These are phyloP conservation scores for Zelostemma sp. DNA, from an alignment of 1,140 invertebrate species.

Conservation along the genomic window DNA sequence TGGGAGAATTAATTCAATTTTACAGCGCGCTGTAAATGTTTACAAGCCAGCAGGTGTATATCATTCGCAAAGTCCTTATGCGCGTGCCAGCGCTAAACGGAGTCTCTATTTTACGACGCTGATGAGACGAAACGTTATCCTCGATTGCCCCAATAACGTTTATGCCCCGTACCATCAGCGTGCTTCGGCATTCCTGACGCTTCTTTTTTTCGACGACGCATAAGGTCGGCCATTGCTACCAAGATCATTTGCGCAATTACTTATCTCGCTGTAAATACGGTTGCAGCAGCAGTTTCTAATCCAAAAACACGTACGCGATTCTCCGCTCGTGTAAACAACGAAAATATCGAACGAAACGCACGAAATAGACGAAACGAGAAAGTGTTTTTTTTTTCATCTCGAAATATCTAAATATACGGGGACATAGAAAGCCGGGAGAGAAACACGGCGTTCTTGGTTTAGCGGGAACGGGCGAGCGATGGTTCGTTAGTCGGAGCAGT, in stretches of 20 bases:
- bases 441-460: conserved; percentile 52
- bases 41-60: conserved; percentile 62
- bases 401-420: conserved; percentile 16
- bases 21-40: conserved; percentile 65
- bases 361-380: background rate
- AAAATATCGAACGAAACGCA: background rate
- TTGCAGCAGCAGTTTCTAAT: conserved; percentile 45
- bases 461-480: conserved; percentile 59
- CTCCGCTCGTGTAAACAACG: conserved; percentile 38
- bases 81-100: conserved; percentile 45
- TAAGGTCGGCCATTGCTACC: conserved; percentile 47
- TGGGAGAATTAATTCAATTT: conserved; percentile 69
- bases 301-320: conserved; percentile 44
- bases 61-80: conserved; percentile 40
- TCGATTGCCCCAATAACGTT: conserved; percentile 46
- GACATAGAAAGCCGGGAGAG: conserved; percentile 21
- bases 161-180: conserved; percentile 31
- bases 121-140: conserved; percentile 35
- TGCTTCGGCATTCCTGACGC: conserved; percentile 27
- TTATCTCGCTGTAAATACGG: conserved; percentile 46
- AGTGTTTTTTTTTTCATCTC: conserved; percentile 5
- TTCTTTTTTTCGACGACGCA: conserved; percentile 29
- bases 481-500: conserved; percentile 66
- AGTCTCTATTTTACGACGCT: conserved; percentile 42
- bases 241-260: conserved; percentile 44